phyloP scores from a whole-genome alignment of 2,797 vertebrate species.

The Prunella strophiata region DNA sequence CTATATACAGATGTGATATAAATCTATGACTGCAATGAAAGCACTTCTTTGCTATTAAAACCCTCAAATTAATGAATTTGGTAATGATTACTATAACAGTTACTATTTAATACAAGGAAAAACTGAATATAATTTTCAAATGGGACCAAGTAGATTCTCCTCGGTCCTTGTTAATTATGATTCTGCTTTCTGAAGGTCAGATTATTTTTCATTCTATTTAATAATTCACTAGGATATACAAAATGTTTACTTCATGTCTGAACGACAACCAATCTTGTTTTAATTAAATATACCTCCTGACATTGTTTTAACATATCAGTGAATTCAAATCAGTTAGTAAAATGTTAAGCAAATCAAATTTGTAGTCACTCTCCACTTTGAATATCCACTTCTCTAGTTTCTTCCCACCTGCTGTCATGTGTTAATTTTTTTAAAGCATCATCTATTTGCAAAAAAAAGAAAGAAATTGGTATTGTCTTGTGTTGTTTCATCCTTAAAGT shows the following conservation, averaged over 20 bases:
- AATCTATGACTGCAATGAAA: constrained; percentile 24
- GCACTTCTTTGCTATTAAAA: neutral
- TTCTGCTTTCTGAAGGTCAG: constrained; percentile 44
- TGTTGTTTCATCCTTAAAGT: constrained; percentile 92
- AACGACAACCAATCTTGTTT: constrained; percentile 68
- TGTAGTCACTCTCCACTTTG: constrained; percentile 80
- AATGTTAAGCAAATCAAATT: constrained; percentile 88
- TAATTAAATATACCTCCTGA: constrained; percentile 81
- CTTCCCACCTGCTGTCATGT: constrained; percentile 93
- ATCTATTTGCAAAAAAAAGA: constrained; percentile 83
- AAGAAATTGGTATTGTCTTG: constrained; percentile 89
- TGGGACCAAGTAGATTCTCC: neutral
- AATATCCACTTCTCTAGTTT: constrained; percentile 86
- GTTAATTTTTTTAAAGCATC: constrained; percentile 91
- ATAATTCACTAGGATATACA: constrained; percentile 54
- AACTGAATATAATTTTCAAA: constrained; percentile 31
- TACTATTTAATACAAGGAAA: constrained; percentile 47
- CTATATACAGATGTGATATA: neutral
- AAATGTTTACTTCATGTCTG: constrained; percentile 69
- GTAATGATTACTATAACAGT: neutral
- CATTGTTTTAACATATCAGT: constrained; percentile 78
- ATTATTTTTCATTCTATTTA: constrained; percentile 64
- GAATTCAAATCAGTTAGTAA: constrained; percentile 86
- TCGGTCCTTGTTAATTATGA: neutral
- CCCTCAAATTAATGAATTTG: constrained; percentile 38